These are phyloP conservation scores for Lymantria dispar DNA, from an alignment of 2,888 invertebrate species.

Conservation along the genomic window DNA sequence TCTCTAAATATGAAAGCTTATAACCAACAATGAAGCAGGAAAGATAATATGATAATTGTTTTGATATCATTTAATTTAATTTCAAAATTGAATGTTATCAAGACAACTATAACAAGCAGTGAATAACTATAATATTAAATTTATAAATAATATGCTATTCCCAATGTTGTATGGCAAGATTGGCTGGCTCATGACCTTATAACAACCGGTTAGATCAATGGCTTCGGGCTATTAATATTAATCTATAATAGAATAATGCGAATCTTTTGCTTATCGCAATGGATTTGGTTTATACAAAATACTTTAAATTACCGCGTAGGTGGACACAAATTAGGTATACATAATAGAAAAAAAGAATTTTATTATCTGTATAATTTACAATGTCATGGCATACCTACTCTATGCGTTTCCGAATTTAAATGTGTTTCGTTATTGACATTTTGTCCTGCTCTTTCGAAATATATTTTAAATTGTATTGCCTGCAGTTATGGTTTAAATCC, in stretches of 20 bases:
- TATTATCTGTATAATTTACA: not conserved
- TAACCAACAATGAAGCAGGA: too few species aligned
- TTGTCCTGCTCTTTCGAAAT: not conserved
- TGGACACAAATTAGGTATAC: not conserved
- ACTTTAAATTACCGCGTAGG: slow-evolving; percentile 7
- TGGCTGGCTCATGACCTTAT: slow-evolving; percentile 38
- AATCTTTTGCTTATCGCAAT: slow-evolving; percentile 18
- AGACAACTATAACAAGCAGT: too few species aligned
- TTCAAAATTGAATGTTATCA: too few species aligned
- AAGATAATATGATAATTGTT: too few species aligned
- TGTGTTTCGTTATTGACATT: not conserved
- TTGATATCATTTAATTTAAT: too few species aligned
- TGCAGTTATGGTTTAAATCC: not conserved
- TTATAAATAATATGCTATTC: slow-evolving; percentile 9
- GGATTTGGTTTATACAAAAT: not conserved
- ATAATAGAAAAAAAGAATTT: not conserved
- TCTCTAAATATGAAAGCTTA: too few species aligned
- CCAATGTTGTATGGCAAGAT: slow-evolving; percentile 17
- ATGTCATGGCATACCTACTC: not conserved
- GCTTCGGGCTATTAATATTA: slow-evolving; percentile 23
- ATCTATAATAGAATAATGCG: slow-evolving; percentile 17
- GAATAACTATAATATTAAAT: not conserved
- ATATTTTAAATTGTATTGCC: not conserved
- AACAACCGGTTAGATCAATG: slow-evolving; percentile 30
- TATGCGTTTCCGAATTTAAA: not conserved